A percentile compares a stretch with the other conserved stretches of the same genome.
phyloP scores from a whole-genome alignment of 2,888 invertebrate species.

The Orchesella flavescens region DNA sequence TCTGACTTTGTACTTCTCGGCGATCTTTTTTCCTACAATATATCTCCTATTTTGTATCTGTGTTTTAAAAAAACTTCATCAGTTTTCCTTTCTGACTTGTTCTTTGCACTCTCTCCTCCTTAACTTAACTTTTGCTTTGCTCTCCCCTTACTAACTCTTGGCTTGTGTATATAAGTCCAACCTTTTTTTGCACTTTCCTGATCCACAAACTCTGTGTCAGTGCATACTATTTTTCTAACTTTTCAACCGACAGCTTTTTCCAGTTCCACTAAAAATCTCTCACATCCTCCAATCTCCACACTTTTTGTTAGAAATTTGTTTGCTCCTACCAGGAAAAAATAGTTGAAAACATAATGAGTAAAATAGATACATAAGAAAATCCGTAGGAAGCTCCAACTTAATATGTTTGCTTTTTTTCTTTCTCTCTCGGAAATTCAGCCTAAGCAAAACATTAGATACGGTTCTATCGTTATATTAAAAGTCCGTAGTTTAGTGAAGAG shows the following conservation, averaged over 20 bases:
- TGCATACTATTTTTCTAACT: not conserved
- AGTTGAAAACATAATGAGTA: constrained; percentile 20
- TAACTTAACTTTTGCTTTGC: not conserved
- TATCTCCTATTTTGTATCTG: not conserved
- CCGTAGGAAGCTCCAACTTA: not conserved
- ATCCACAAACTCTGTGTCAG: not conserved
- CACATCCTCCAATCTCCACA: not conserved
- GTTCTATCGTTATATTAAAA: not conserved
- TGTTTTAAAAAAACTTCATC: not conserved
- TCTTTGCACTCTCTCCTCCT: not conserved
- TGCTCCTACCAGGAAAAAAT: constrained; percentile 3
- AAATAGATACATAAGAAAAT: not conserved
- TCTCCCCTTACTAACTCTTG: not conserved
- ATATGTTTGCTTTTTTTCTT: constrained; percentile 2
- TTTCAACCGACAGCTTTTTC: not conserved
- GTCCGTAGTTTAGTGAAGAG: not conserved
- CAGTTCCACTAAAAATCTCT: not conserved
- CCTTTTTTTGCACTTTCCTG: not conserved
- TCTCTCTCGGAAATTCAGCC: not conserved
- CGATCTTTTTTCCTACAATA: constrained; percentile 6
- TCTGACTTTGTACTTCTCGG: not conserved
- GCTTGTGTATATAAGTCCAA: too few relatives aligned
- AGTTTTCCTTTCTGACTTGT: not conserved
- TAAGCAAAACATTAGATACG: not conserved
- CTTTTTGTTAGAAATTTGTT: not conserved